Evolutionary conservation across 1,140 invertebrate genomes (phyloP).

Genomic region (Hycleus cichorii): DNA sequence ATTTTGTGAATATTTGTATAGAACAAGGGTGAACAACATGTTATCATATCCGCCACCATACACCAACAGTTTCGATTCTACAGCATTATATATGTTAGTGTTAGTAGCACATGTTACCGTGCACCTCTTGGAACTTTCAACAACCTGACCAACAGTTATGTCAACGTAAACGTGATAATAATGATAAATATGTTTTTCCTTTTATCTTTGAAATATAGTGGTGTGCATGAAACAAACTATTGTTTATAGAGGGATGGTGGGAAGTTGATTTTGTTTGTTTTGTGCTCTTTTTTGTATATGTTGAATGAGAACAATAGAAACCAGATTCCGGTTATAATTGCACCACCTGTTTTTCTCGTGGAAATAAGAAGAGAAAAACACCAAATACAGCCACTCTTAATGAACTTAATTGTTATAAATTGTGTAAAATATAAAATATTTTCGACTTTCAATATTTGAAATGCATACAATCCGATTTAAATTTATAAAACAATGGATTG

Average conservation of each 20-base stretch:
- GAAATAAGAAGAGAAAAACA: too few species aligned
- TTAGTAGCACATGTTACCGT: conserved; percentile 15
- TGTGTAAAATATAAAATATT: too few species aligned
- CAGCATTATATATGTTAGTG: conserved; percentile 4
- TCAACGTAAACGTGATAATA: conserved; percentile 27
- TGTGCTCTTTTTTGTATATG: neutral
- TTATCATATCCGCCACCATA: neutral
- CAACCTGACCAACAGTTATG: conserved; percentile 21
- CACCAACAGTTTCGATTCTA: neutral
- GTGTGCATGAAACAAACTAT: neutral
- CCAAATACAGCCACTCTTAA: too few species aligned
- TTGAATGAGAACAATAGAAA: neutral
- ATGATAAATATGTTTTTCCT: conserved; percentile 19
- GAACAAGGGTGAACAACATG: neutral
- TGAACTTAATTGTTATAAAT: too few species aligned
- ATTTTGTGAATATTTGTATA: neutral
- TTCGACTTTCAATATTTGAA: too few species aligned
- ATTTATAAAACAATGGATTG: too few species aligned
- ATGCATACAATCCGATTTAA: too few species aligned
- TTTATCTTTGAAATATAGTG: neutral
- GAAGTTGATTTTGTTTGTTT: neutral
- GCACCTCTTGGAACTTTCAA: conserved; percentile 9
- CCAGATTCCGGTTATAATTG: neutral
- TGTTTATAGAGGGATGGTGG: neutral
- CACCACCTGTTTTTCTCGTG: neutral